Conservation (phyloP, 1,140 invertebrate genomes). For the Oppia nitens region DNA sequence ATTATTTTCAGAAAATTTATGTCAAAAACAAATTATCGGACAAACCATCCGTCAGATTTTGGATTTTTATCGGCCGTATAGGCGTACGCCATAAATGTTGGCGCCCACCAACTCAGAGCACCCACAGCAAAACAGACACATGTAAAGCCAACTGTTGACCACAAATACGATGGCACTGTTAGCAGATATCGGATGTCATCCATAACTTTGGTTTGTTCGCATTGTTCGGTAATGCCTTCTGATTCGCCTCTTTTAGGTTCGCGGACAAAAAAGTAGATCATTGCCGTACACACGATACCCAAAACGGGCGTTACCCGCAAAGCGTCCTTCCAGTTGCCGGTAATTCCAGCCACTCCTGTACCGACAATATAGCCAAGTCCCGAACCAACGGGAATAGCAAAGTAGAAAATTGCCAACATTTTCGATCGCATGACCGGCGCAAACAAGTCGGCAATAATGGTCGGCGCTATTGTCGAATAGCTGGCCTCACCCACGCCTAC, state of each 20-base stretch:
- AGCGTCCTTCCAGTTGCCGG: constrained; percentile 72
- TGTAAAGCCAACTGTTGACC: constrained; percentile 82
- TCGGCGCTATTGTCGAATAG: constrained; percentile 96
- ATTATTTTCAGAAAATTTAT: constrained; percentile 10
- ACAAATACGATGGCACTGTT: constrained; percentile 75
- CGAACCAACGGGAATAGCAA: constrained; percentile 95
- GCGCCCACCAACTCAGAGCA: constrained; percentile 89
- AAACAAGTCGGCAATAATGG: constrained; percentile 95
- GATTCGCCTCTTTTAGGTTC: constrained; percentile 76
- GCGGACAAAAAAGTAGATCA: constrained; percentile 58
- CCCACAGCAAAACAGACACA: constrained; percentile 93
- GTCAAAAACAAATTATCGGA: not conserved
- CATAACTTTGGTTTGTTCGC: constrained; percentile 5
- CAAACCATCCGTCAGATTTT: not conserved
- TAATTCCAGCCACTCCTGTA: constrained; percentile 49
- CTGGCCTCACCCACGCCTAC: constrained; percentile 97
- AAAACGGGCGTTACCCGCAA: constrained; percentile 72
- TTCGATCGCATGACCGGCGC: constrained; percentile 64
- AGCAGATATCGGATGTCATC: constrained; percentile 37
- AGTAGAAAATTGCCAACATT: constrained; percentile 95
- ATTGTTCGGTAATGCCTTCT: constrained; percentile 41
- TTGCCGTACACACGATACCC: constrained; percentile 59
- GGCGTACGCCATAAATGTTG: constrained; percentile 62
- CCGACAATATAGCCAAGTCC: constrained; percentile 87
- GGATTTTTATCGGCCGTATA: constrained; percentile 22